Conservation (phyloP, 1,140 invertebrate species). For the Drosophila quadrilineata region DNA sequence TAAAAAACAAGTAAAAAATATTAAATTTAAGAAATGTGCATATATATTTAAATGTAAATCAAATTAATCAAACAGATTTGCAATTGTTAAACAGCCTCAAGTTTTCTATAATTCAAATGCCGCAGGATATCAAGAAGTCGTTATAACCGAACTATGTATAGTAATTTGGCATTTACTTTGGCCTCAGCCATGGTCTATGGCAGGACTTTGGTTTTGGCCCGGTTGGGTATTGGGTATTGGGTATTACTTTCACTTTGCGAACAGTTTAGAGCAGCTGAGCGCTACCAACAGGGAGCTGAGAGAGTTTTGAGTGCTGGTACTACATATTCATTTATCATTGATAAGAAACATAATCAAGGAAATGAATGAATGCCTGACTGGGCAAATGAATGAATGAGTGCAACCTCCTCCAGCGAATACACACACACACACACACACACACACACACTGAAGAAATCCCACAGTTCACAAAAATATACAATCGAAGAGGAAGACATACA, state of each 20-base stretch:
- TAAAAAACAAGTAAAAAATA: too few relatives aligned
- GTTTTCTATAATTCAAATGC: too few relatives aligned
- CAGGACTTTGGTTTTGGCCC: background rate
- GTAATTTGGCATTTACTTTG: slow-evolving; percentile 8
- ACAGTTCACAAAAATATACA: too few relatives aligned
- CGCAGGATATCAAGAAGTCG: background rate
- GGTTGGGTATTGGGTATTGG: slow-evolving; percentile 6
- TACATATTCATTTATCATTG: slow-evolving; percentile 78
- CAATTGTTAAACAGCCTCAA: too few relatives aligned
- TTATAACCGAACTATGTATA: background rate
- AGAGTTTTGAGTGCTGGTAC: slow-evolving; percentile 69
- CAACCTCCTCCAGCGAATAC: slow-evolving; percentile 10
- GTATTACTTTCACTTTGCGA: slow-evolving; percentile 72
- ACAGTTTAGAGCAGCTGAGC: slow-evolving; percentile 63
- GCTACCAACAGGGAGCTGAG: too few relatives aligned
- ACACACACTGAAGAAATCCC: background rate
- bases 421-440: slow-evolving; percentile 10
- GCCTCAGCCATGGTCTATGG: too few relatives aligned
- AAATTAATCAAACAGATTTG: too few relatives aligned
- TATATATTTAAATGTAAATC: too few relatives aligned
- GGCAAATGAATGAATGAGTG: slow-evolving; percentile 76
- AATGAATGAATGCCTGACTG: slow-evolving; percentile 76
- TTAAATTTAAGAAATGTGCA: too few relatives aligned
- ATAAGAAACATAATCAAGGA: slow-evolving; percentile 79
- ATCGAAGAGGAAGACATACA: too few relatives aligned